Base-by-base conservation (phyloP, 2,888 invertebrate genomes). In the Archips crataeganus region DNA sequence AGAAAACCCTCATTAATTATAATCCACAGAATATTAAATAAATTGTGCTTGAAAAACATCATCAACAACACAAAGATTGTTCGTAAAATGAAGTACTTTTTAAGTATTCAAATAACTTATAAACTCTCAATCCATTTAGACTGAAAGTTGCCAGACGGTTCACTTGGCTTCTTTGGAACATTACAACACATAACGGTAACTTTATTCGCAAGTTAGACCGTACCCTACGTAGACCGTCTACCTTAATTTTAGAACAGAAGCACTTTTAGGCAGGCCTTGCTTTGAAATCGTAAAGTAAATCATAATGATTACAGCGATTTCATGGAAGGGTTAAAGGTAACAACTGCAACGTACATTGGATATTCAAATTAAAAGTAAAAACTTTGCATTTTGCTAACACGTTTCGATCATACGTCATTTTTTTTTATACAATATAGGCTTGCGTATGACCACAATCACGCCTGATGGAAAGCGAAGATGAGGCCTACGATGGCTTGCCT, bases 141-240 rank as follows among this genome's bases (percentile, higher is more conserved):
- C 49, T 2, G 36, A 72, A 72, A 72, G 66, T 72, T 72, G 15
- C 61, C 71, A 72, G 67, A 72, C 71, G 42, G 51, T 54, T 61
- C n/a, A 42, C 15, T 67, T 71, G 34, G 34, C 60, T 65, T 57
- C 65, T 49, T 49, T 15, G 39, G 36, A 67, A 13, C 60, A 61
- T 67, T 60, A 60, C 60, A 60, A 60, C 36, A 13, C 60, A 36
- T 60, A 36, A 60, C 60, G 60, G 13, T 3, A 36, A 60, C 60
- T 36, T 36, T 36, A 13, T 36, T 36, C 60, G 5, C 5, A 60
- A 60, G 60, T 60, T 60, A 6, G 36, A n/a, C n/a, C n/a, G n/a
- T n/a, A n/a, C n/a, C n/a, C n/a, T n/a, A n/a, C n/a, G n/a, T n/a
- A 60, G 36, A 2, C 60, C 2, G 59, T 34, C 59, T 60, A 36